Evolutionary conservation across 1,140 invertebrate species (phyloP).

Genomic region (Drosophila kohkoa): DNA sequence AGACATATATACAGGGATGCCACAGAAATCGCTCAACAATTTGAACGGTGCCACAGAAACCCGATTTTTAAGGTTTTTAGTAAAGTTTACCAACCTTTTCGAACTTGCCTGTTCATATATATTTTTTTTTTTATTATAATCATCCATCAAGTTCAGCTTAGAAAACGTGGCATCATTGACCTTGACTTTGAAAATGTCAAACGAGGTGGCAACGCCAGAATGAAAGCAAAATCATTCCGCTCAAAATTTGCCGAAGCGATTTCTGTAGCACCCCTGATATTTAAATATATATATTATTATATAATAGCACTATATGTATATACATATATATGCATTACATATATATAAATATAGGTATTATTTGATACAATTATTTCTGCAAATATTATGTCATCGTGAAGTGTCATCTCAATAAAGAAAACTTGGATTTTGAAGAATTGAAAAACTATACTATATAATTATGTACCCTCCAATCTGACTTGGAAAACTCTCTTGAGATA

Average conservation of each 20-base stretch:
- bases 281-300: background rate
- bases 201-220: too few species aligned
- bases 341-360: conserved; percentile 21
- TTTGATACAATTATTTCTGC: conserved; percentile 38
- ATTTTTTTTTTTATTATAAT: too few species aligned
- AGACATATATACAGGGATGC: background rate
- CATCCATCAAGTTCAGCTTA: too few species aligned
- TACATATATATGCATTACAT: background rate
- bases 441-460: conserved; percentile 2
- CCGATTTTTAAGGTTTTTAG: too few species aligned
- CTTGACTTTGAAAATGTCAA: too few species aligned
- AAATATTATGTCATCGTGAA: conserved; percentile 40
- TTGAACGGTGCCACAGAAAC: too few species aligned
- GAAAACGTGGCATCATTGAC: too few species aligned
- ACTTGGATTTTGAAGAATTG: conserved; percentile 3
- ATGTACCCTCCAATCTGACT: background rate
- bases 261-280: background rate
- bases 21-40: too few species aligned
- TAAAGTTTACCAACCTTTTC: too few species aligned
- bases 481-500: background rate
- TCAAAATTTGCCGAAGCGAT: too few species aligned
- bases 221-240: too few species aligned
- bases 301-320: conserved; percentile 1
- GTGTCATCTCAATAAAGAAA: conserved; percentile 22
- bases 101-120: too few species aligned